phyloP scores from a whole-genome alignment of 2,113 vertebrate genomes.

The Polypterus senegalus region DNA sequence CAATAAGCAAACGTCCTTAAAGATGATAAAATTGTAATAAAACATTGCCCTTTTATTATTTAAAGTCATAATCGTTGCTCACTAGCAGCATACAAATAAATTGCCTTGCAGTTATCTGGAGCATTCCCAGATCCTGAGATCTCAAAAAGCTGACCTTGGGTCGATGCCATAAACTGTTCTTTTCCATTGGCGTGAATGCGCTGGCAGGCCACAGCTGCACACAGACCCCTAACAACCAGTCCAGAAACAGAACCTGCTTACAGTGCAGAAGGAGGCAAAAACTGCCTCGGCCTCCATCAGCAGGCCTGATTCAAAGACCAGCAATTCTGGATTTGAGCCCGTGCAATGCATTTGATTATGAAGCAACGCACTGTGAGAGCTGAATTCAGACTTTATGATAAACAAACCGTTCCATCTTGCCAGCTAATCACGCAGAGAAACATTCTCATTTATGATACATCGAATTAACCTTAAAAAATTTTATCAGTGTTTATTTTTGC shows the following conservation, averaged over 20 bases:
- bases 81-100: slow-evolving; percentile 50
- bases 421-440: too few relatives aligned
- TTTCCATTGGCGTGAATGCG: slow-evolving; percentile 41
- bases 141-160: slow-evolving; percentile 57
- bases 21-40: slow-evolving; percentile 15
- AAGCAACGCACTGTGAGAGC: slow-evolving; percentile 21
- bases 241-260: slow-evolving; percentile 25
- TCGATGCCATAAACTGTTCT: slow-evolving; percentile 53
- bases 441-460: too few relatives aligned
- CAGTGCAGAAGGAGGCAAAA: slow-evolving; percentile 8
- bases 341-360: slow-evolving; percentile 40
- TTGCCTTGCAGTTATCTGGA: slow-evolving; percentile 41
- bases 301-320: slow-evolving; percentile 22
- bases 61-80: slow-evolving; percentile 44
- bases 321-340: slow-evolving; percentile 28
- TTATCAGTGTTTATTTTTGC: too few relatives aligned
- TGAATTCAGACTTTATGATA: too few relatives aligned
- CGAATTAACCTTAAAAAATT: too few relatives aligned
- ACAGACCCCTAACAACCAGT: slow-evolving; percentile 18
- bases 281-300: slow-evolving; percentile 5
- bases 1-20: too few relatives aligned
- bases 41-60: slow-evolving; percentile 41
- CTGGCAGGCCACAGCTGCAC: slow-evolving; percentile 35
- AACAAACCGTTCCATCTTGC: too few relatives aligned
- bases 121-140: slow-evolving; percentile 37